Percentiles rank a stretch among this genome's conserved stretches.
These are phyloP conservation scores for Chorisops tibialis DNA, from an alignment of 2,888 invertebrate species.

Conservation along the genomic window DNA sequence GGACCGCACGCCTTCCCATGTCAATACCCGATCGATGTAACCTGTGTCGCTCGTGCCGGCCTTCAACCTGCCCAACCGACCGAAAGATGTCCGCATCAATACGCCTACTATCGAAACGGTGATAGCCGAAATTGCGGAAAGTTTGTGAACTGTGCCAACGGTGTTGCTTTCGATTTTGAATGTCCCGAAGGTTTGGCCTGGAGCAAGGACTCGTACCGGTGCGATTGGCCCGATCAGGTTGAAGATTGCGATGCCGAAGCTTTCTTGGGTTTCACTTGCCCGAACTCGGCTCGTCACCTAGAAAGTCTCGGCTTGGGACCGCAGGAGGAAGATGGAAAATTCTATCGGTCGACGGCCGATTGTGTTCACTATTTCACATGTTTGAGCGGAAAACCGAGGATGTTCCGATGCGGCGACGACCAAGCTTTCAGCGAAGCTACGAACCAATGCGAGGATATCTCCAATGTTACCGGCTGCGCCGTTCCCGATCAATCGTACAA, in stretches of 20 bases:
- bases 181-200: slow-evolving; percentile 84
- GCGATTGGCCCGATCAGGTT: slow-evolving; percentile 87
- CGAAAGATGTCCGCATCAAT: slow-evolving; percentile 78
- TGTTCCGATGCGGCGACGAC: slow-evolving; percentile 72
- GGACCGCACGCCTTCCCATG: slow-evolving; percentile 71
- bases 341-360: slow-evolving; percentile 46
- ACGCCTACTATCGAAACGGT: slow-evolving; percentile 74
- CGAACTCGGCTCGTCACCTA: slow-evolving; percentile 57
- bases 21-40: slow-evolving; percentile 78
- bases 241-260: slow-evolving; percentile 77
- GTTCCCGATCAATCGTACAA: slow-evolving; percentile 24
- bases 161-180: slow-evolving; percentile 67
- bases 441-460: slow-evolving; percentile 70
- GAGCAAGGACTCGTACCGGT: slow-evolving; percentile 67
- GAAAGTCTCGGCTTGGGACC: slow-evolving; percentile 44
- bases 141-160: slow-evolving; percentile 78
- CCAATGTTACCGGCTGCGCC: slow-evolving; percentile 61
- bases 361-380: slow-evolving; percentile 80
- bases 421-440: slow-evolving; percentile 73
- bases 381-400: slow-evolving; percentile 68
- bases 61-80: slow-evolving; percentile 60
- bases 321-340: slow-evolving; percentile 48
- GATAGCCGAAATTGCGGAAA: slow-evolving; percentile 67
- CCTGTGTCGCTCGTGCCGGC: slow-evolving; percentile 67
- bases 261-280: slow-evolving; percentile 73